These are phyloP conservation scores for Gandaritis pyraliata DNA, from an alignment of 2,888 invertebrate genomes.

Conservation along the genomic window DNA sequence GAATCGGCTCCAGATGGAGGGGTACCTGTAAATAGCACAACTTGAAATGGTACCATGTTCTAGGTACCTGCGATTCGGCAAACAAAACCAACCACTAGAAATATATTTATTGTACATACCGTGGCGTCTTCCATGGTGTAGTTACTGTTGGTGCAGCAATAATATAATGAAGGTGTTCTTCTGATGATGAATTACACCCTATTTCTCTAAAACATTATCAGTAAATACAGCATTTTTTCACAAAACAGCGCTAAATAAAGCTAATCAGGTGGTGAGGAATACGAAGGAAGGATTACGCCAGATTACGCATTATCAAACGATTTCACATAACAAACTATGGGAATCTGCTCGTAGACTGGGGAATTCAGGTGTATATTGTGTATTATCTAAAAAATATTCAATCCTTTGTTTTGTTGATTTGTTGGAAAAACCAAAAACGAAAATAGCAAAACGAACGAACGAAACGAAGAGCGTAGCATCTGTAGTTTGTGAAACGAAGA, in stretches of 20 bases:
- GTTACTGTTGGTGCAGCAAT: too few relatives aligned
- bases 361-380: too few relatives aligned
- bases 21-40: conserved; percentile 65
- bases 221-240: conserved; percentile 24
- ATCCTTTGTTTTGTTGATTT: too few relatives aligned
- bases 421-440: too few relatives aligned
- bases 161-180: too few relatives aligned
- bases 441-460: too few relatives aligned
- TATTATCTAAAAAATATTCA: too few relatives aligned
- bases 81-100: neutral
- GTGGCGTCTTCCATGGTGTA: conserved; percentile 61
- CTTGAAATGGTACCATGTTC: neutral
- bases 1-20: conserved; percentile 83
- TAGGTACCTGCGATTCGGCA: neutral
- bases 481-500: too few relatives aligned
- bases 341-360: too few relatives aligned
- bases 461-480: too few relatives aligned
- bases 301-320: too few relatives aligned
- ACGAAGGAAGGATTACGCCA: neutral
- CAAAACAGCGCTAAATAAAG: neutral
- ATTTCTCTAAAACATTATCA: conserved; percentile 13
- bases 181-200: conserved; percentile 1
- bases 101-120: conserved; percentile 45
- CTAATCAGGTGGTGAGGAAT: neutral
- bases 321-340: too few relatives aligned